Evolutionary conservation across 2,888 invertebrate genomes (phyloP), one percentile per base, ranked within the genome.

Genomic region (Criorhina ranunculi): DNA sequence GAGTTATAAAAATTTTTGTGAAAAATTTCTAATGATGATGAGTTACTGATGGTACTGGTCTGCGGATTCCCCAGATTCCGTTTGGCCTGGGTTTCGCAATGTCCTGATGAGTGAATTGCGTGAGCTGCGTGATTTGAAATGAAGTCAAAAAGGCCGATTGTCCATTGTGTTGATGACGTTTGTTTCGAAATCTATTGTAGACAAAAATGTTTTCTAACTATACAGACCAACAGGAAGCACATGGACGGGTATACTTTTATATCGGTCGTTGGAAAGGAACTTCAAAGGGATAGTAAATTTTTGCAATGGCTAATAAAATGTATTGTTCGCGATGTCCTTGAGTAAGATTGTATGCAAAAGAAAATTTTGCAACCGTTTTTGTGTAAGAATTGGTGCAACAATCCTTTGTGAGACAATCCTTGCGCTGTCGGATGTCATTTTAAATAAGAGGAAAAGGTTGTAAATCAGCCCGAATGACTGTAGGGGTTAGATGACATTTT

Each of bases 21-120:
- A 66, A 62, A 64, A 66, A 59, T 83, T 85, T 85, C 80, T 85
- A 85, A 85, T 85, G 79, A 85, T 85, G 85, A 85, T 85, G 85
- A 85, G 75, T 76, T 80, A 66, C 79, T 85, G 85, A 76, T 80
- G 85, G 73, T 75, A 76, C 80, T 75, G 67, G 59, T 44, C 59
- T 55, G 53, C 62, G 59, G 64, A 73, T 60, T 82, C 57, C 53
- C 78, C 77, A 77, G 77, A 82, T 72, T 60, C 33, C 15, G 35
- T 57, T 29, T 44, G 12, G 44, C 67, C 42, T 62, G 62, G 29
- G 37, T 75, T 75, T 70, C 37, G 76, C 70, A 70, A 76, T 31
- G 51, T 75, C 64, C 75, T 85, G 79, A 85, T 85, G 79, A 37
- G 70, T 60, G 60, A 70, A 85, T 85, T 85, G 85, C 85, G 85